phyloP scores from a whole-genome alignment of 1,140 invertebrate species.

The Latrodectus geometricus region DNA sequence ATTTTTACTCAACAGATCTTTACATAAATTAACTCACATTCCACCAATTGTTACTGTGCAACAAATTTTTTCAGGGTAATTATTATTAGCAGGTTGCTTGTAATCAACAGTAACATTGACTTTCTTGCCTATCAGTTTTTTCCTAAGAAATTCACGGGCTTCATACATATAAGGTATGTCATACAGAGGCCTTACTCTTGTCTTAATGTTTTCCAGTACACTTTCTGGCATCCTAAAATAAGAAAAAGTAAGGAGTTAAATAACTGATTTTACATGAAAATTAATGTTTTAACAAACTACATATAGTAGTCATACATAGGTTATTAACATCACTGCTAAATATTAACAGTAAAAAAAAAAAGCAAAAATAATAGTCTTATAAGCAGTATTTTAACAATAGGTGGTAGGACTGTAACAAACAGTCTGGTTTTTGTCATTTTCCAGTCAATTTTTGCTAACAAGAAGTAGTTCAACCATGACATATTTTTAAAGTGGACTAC shows the following conservation, averaged over 20 bases:
- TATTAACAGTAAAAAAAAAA: no score
- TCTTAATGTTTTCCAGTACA: constrained; percentile 66
- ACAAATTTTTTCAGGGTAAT: constrained; percentile 94
- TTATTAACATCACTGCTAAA: no score
- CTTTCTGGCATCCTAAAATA: constrained; percentile 57
- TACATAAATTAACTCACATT: constrained; percentile 22
- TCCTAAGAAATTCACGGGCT: constrained; percentile 95
- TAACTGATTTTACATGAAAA: neutral
- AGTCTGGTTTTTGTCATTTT: no score
- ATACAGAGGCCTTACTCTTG: constrained; percentile 86
- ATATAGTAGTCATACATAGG: no score
- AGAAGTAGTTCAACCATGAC: no score
- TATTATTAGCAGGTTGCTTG: constrained; percentile 91
- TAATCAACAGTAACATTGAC: constrained; percentile 94
- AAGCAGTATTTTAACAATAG: no score
- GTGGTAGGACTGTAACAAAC: no score
- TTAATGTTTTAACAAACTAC: neutral
- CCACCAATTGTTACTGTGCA: constrained; percentile 83
- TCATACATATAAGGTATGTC: constrained; percentile 99
- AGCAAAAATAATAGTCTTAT: no score
- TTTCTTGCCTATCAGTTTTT: constrained; percentile 95
- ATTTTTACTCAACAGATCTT: neutral
- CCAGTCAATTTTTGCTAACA: no score
- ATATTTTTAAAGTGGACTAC: no score
- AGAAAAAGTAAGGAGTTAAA: neutral